Evolutionary conservation across 2,113 vertebrate species (phyloP), one percentile per base, ranked within the genome.

Genomic region (Acanthochromis polyacanthus): DNA sequence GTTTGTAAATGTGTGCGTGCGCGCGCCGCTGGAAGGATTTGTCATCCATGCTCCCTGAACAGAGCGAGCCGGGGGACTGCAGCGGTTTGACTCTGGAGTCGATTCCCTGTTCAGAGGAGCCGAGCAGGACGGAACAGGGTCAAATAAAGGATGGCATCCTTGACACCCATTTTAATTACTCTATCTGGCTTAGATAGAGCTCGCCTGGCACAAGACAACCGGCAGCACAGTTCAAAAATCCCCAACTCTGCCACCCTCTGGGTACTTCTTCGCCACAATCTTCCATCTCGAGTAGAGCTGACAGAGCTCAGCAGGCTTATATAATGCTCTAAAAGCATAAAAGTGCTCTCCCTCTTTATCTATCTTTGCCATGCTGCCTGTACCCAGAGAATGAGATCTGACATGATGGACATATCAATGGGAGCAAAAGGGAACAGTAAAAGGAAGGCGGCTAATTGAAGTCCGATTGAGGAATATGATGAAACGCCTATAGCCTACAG

Each of bases 81-180:
- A 67, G 81, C 20, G 83, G 82, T 84, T 85, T 80, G 85, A 80
- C 76, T 87, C 81, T 8, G 40, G 61, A 80, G 63, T 38, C 14
- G 51, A 56, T 77, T 36, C 65, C 53, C 48, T 36, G 70, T 79
- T 81, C 72, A 23, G 74, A 72, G 63, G 72, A 76, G 74, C 70
- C 8, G 59, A 72, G 72, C 57, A 38, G 76, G 78, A 82, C 38
- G 20, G 50, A 23, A 1, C 45, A 32, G 82, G 89, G 91, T 91
- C 91, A 92, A 84, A 83, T 87, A 80, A 84, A 88, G 81, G 82
- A 86, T 87, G 89, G 75, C 85, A 80, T 80, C 69, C 61, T 7
- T 75, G 83, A 92, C 88, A 83, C 77, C 43, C 59, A 22, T 81
- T 91, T 86, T 92, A 93, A 91, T 93, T 88, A 91, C 86, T 89